phyloP scores from a whole-genome alignment of 2,797 vertebrate genomes.

The Catostomus latipinnis region DNA sequence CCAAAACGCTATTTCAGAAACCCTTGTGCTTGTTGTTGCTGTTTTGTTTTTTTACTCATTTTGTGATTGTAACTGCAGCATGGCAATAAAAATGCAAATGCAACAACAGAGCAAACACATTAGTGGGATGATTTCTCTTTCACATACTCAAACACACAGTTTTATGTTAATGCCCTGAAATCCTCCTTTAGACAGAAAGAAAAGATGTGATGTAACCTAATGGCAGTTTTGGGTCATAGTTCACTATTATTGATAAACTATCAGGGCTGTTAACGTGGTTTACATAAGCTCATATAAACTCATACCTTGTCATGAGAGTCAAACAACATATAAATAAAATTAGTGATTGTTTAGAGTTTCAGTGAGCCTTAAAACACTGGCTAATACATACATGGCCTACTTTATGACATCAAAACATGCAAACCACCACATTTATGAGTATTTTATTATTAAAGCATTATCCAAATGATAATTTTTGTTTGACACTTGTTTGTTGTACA shows the following conservation, averaged over 20 bases:
- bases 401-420: not conserved
- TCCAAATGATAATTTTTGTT: too few species aligned
- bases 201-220: not conserved
- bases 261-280: not conserved
- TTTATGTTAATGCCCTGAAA: not conserved
- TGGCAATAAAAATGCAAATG: conserved; percentile 62
- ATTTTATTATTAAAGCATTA: too few species aligned
- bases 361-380: not conserved
- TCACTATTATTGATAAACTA: not conserved
- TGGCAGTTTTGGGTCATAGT: not conserved
- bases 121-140: not conserved
- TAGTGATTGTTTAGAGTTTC: not conserved
- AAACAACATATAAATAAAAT: not conserved
- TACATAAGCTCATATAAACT: conserved; percentile 4
- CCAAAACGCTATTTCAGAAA: conserved; percentile 48
- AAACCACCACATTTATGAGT: too few species aligned
- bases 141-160: not conserved
- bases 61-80: conserved; percentile 58
- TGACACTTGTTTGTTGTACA: too few species aligned
- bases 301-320: not conserved
- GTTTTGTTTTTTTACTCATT: conserved; percentile 60
- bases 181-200: conserved; percentile 9
- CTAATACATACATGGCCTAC: not conserved
- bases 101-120: not conserved
- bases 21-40: not conserved